A percentile compares a stretch with the other conserved stretches of the same genome.
phyloP scores from a whole-genome alignment of 2,888 invertebrate species.

The Cheilosia pagana region DNA sequence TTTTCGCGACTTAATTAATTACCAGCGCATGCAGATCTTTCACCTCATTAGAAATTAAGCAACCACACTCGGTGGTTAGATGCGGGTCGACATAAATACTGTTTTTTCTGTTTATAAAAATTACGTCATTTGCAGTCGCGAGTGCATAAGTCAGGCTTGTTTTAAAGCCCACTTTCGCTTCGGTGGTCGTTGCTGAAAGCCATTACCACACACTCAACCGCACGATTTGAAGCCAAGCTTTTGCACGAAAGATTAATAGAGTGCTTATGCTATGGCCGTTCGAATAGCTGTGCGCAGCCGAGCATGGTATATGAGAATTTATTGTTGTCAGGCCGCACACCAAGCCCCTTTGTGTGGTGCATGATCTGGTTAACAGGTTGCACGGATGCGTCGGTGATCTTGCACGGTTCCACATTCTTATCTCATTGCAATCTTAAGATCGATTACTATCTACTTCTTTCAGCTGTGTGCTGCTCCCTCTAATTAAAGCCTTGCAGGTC shows the following conservation, averaged over 20 bases:
- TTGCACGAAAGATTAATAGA: constrained; percentile 69
- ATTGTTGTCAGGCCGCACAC: constrained; percentile 46
- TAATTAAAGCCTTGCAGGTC: constrained; percentile 45
- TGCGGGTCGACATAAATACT: constrained; percentile 17
- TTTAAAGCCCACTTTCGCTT: constrained; percentile 69
- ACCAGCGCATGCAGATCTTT: constrained; percentile 69
- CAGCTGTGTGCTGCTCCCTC: constrained; percentile 25
- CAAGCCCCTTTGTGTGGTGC: constrained; percentile 54
- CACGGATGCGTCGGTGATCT: constrained; percentile 54
- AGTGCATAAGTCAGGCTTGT: constrained; percentile 62
- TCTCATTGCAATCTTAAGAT: constrained; percentile 59
- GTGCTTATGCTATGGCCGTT: constrained; percentile 57
- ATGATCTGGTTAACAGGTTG: constrained; percentile 71
- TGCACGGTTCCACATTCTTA: constrained; percentile 50
- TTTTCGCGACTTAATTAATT: constrained; percentile 58
- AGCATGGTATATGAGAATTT: constrained; percentile 59
- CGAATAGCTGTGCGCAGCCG: constrained; percentile 54
- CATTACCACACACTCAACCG: constrained; percentile 64
- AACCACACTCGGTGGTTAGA: constrained; percentile 23
- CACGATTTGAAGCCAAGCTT: constrained; percentile 49
- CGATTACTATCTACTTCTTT: constrained; percentile 53
- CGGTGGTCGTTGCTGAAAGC: constrained; percentile 57
- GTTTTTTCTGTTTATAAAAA: background rate
- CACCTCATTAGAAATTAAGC: constrained; percentile 69
- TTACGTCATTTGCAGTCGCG: constrained; percentile 54